These are phyloP conservation scores for Podotricha telesiphe DNA, from an alignment of 2,888 invertebrate species.

Conservation along the genomic window DNA sequence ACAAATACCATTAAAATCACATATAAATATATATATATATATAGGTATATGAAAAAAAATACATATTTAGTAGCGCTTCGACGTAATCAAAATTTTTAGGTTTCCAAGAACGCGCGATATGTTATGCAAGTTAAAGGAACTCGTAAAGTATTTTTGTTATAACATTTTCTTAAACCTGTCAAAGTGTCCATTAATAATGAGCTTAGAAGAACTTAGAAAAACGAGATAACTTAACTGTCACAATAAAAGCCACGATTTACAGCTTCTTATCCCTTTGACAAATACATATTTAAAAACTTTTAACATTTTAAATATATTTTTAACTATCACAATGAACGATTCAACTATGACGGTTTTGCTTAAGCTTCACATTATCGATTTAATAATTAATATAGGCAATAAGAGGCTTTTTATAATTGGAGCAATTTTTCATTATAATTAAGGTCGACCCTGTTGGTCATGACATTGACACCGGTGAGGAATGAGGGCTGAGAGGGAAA, in stretches of 20 bases:
- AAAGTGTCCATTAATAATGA: conserved; percentile 30
- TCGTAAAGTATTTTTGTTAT: conserved; percentile 40
- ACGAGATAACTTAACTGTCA: conserved; percentile 21
- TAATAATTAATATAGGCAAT: no score
- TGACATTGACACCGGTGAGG: no score
- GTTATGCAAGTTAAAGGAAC: conserved; percentile 42
- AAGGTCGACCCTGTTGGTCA: no score
- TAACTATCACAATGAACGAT: no score
- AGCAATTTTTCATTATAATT: no score
- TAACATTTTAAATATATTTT: no score
- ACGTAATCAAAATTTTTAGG: not conserved
- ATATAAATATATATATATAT: no score
- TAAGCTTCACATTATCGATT: no score
- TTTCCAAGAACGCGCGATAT: conserved; percentile 34
- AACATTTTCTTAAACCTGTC: conserved; percentile 34
- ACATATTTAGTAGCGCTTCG: conserved; percentile 1
- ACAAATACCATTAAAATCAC: no score
- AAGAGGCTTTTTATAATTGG: no score
- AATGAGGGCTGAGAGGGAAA: no score
- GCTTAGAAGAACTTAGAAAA: conserved; percentile 21
- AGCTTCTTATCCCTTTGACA: conserved; percentile 13
- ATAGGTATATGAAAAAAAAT: no score
- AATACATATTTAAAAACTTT: not conserved
- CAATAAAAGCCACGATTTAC: conserved; percentile 30
- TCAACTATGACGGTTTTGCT: not conserved